Base-by-base conservation (phyloP, 2,113 vertebrate genomes). In the Genyomyrus donnyi region DNA sequence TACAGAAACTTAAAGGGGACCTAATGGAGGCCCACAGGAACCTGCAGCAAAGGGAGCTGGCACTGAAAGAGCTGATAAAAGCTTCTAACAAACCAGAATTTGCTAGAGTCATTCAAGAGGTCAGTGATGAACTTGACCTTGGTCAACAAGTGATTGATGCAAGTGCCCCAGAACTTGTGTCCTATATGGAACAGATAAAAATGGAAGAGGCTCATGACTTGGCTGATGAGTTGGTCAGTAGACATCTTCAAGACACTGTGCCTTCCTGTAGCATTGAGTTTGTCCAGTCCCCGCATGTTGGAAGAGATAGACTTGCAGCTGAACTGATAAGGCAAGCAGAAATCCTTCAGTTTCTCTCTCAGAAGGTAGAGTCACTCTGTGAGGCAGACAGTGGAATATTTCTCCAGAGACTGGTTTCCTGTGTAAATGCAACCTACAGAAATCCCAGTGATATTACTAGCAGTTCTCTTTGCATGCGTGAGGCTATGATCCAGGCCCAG, bases 401-500 rank as follows among this genome's bases (percentile, higher is more conserved):
- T 70, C 95, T 94, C 88, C 95, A 95, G 50, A 94, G 93, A 89
- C 95, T 98, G 62, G 94, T 97, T 9, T 95, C 97, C 88, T 94
- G 92, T 13, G 89, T 91, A 35, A 95, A 97, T 89, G 94, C 96
- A 0, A 96, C 95, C 0, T 92, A 90, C 7, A 93, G 93, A 0
- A 94, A 94, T 7, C 92, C 96, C 90, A 93, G 93, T 80, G 91
- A 93, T 85, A 93, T 97, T 1, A 93, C 94, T 13, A 95, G 93
- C 15, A 96, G 96, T 42, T 96, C 97, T 1, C 88, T 97, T 74
- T 95, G 98, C 62, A 96, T 99, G 92, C 97, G 97, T 0, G 98
- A 98, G 48, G 98, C 98, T 0, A 95, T 99, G 0, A 94, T 97
- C 88, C 98, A 99, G 93, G 97, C 97, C 87, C 98, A 99, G 91